phyloP scores from a whole-genome alignment of 2,113 vertebrate genomes.

The Spilogale gracilis region DNA sequence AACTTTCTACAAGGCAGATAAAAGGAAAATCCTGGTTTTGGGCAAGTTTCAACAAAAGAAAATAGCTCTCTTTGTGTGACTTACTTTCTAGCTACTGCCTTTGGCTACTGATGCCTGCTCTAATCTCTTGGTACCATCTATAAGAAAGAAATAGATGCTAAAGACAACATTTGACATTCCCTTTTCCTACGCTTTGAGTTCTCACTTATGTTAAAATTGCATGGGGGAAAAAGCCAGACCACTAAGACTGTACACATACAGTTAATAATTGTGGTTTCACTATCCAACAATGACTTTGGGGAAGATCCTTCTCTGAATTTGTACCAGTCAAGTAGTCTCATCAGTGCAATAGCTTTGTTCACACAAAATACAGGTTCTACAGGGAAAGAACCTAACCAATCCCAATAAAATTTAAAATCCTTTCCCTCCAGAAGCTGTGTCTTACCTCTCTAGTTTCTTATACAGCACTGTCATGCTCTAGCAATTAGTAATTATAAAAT shows the following conservation, averaged over 20 bases:
- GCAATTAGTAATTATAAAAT: constrained; percentile 76
- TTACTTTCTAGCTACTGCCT: background rate
- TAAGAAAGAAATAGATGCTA: background rate
- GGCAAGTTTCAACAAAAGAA: background rate
- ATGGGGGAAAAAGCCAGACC: background rate
- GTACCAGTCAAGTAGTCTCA: background rate
- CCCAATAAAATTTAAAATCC: constrained; percentile 36
- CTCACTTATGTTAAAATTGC: background rate
- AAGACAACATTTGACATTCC: background rate
- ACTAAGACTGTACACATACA: background rate
- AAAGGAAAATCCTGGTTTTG: background rate
- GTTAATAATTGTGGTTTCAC: background rate
- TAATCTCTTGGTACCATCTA: background rate
- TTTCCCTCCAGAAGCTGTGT: background rate
- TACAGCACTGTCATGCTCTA: constrained; percentile 45
- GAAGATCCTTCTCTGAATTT: background rate
- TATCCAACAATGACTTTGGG: background rate
- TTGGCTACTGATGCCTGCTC: background rate
- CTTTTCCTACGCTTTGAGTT: background rate
- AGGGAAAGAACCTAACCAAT: background rate
- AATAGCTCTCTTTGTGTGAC: background rate
- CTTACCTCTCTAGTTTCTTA: constrained; percentile 44
- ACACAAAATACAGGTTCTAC: background rate
- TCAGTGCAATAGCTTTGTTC: background rate
- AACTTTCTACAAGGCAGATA: background rate